Base-by-base conservation (phyloP, 2,113 vertebrate genomes). In the Sphaerodactylus townsendi region DNA sequence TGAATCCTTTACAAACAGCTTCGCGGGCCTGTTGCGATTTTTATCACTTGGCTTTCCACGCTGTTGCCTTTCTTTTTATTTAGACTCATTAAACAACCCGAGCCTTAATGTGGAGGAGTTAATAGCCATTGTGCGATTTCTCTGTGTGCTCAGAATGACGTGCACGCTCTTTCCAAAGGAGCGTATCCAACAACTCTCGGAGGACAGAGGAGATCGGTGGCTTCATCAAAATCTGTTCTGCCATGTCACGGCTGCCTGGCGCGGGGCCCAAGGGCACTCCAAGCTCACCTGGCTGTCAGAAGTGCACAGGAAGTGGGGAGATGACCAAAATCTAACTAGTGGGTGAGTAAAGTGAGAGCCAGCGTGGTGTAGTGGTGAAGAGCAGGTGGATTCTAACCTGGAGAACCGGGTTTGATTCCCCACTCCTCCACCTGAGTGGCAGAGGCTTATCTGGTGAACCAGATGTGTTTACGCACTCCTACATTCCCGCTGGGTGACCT, bases 31-130 rank as follows among this genome's bases (percentile, higher is more conserved):
- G 77, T 50, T 73, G 25, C 35, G 78, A 82, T n/a, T 89, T 74
- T 91, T 59, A 86, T 78, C 85, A 50, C 75, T 80, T 39, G 3
- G 15, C 46, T 74, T 87, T 85, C 73, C 73, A 82, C 88, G 79
- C 73, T 84, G 74, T 73, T 68, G 59, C 64, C 90, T 79, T 41
- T 59, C 7, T 88, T 46, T 69, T 79, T 82, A 90, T 91, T 91
- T 91, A 86, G 88, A 41, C 83, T 82, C 82, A 85, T 91, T 91
- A 88, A 93, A 80, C 30, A 80, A 50, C 37, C 83, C 50, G 65
- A n/a, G 82, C 82, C 82, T 87, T 82, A 92, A 46, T 66, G 68
- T 37, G 15, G 79, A 33, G 71, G 15, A 79, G 35, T 92, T 86
- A 85, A 76, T 83, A 48, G 66, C 81, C 74, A 84, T 90, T 85